Evolutionary conservation across 2,888 invertebrate genomes (phyloP), one percentile per base, ranked within the genome.

Genomic region (Sisyra terminalis): DNA sequence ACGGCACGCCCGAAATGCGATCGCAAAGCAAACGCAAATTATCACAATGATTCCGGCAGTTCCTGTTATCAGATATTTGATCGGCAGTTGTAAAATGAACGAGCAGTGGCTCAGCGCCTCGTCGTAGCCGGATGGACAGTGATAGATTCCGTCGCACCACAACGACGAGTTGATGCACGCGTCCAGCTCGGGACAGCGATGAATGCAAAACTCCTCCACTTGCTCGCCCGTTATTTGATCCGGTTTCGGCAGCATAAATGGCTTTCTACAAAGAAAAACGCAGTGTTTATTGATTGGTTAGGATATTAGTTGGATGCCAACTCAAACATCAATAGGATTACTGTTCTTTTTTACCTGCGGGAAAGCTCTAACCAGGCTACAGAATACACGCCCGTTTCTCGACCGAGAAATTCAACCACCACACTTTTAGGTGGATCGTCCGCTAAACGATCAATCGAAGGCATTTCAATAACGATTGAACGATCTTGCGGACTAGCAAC

Each of bases 301-400:
- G 5, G 16, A 37, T n/a, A 15, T 15, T 15, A 15, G 14, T 6
- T 15, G 16, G 8, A 37, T 37, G 14, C 4, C 14, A 9, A 9
- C 14, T 8, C n/a, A 37, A 16, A 37, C 7, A 6, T 15, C 14
- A 37, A 37, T 10, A 43, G 6, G 29, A 9, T 35, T 39, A 37
- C 11, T 17, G 3, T n/a, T 18, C 9, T 9, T n/a, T 43, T 47
- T 52, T 54, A 73, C 73, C 72, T 67, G 56, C 74, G 75, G 46
- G 80, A 73, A 54, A 88, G 70, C 62, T 89, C 88, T 58, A 88
- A 68, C 88, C 88, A 89, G 46, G 80, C 78, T 38, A 88, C 71
- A 38, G 73, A 71, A 57, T 85, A 88, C 7, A 75, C 70, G 15
- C 78, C 84, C 41, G 73, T 69, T 53, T 87, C 85, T 43, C 73